A percentile compares a stretch with the other conserved stretches of the same genome.
These are phyloP conservation scores for Thamnophis elegans DNA, from an alignment of 2,797 vertebrate genomes.

Conservation along the genomic window DNA sequence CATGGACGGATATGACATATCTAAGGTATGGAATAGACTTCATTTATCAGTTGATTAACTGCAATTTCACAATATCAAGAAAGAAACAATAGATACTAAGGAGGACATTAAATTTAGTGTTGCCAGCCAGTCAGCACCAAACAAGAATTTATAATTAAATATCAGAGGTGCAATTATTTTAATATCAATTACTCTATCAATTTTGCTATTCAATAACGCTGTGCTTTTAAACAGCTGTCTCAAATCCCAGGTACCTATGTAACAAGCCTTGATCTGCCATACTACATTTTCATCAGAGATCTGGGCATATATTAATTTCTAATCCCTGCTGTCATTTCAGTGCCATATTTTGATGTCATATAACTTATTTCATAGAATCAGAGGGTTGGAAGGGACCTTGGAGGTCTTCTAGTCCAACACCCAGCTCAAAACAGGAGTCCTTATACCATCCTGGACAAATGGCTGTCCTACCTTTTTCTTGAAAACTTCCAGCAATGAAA, in stretches of 20 bases:
- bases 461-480: not conserved
- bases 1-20: not conserved
- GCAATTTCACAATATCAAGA: constrained; percentile 22
- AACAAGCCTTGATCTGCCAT: not conserved
- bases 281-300: not conserved
- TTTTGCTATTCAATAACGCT: constrained; percentile 21
- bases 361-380: not conserved
- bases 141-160: not conserved
- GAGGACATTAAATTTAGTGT: constrained; percentile 7
- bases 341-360: constrained; percentile 36
- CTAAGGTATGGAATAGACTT: not conserved
- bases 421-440: not conserved
- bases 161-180: constrained; percentile 17
- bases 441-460: not conserved
- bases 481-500: not conserved
- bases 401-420: not conserved
- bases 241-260: constrained; percentile 31
- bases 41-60: not conserved
- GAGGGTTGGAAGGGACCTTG: not conserved
- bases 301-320: constrained; percentile 49
- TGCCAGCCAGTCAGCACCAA: constrained; percentile 38
- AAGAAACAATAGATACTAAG: not conserved
- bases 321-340: constrained; percentile 53
- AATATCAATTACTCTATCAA: constrained; percentile 21
- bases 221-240: not conserved